Base-by-base conservation (phyloP, 2,113 vertebrate species). In the Aphelocoma coerulescens region DNA sequence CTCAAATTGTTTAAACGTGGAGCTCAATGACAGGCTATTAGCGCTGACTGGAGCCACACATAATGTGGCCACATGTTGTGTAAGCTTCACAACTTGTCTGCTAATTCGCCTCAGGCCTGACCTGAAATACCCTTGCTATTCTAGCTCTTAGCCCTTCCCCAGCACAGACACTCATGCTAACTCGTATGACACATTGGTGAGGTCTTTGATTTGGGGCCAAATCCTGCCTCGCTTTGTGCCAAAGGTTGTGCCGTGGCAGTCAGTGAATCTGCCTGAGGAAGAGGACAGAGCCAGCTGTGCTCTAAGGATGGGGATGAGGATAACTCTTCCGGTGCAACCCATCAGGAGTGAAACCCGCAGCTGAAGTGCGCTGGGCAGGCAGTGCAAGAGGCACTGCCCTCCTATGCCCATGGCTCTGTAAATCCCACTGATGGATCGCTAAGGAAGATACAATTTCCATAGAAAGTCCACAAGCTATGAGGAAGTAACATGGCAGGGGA, bases 1-100 rank as follows among this genome's bases (percentile, higher is more conserved):
- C 91, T 97, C 93, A 97, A 93, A 97, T 94, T 95, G 95, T 94
- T 96, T 97, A 94, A 97, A 96, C 73, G 91, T 96, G 91, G 83
- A 91, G 88, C 86, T 96, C 95, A 89, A 81, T 96, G 95, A 96
- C 95, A 96, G 92, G 96, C 95, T 96, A 87, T 97, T 96, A 96
- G 83, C 18, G 33, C 93, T 93, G 90, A 91, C 93, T 94, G 88
- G 92, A 96, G 83, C 92, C 93, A 93, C 92, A 89, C 93, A 97
- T 95, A 96, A 95, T 96, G 93, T 94, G 94, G 86, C 95, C 95
- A 96, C 96, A 96, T 96, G 93, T 96, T 96, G 96, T 94, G 95
- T 94, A 95, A 96, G 96, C 95, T 94, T 95, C 95, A 95, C 95
- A 96, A 94, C 95, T 96, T 95, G 91, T 95, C 96, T 96, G 92